A percentile compares a stretch with the other conserved stretches of the same genome.
These are phyloP conservation scores for Tamias sibiricus DNA, from an alignment of 2,113 vertebrate genomes.

Conservation along the genomic window DNA sequence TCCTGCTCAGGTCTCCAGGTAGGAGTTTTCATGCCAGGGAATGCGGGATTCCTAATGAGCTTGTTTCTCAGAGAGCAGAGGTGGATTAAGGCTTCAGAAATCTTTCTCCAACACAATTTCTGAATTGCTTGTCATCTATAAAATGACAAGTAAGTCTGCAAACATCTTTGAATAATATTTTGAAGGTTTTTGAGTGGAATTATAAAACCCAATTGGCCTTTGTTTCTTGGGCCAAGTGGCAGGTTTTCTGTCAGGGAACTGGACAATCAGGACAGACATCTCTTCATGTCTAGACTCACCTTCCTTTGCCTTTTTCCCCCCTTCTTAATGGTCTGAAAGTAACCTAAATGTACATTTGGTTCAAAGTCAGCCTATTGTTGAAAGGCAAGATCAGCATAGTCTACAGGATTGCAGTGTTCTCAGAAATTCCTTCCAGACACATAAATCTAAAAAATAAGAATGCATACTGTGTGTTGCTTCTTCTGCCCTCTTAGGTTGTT, in stretches of 20 bases:
- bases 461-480: not conserved
- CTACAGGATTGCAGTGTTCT: not conserved
- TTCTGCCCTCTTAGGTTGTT: not conserved
- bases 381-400: constrained; percentile 38
- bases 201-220: not conserved
- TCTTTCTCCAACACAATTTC: not conserved
- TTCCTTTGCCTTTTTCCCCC: not conserved
- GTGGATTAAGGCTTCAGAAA: not conserved
- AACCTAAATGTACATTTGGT: not conserved
- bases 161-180: not conserved
- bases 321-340: constrained; percentile 12
- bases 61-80: not conserved
- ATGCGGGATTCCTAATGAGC: not conserved
- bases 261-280: not conserved
- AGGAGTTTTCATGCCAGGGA: not conserved
- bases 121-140: not conserved
- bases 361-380: not conserved
- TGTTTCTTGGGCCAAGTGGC: not conserved
- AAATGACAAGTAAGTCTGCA: not conserved
- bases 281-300: not conserved
- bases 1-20: not conserved
- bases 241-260: not conserved
- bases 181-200: not conserved
- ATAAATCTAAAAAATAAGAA: not conserved
- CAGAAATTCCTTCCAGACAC: not conserved